Base-by-base conservation (phyloP, 2,113 vertebrate species). In the Acanthochromis polyacanthus region DNA sequence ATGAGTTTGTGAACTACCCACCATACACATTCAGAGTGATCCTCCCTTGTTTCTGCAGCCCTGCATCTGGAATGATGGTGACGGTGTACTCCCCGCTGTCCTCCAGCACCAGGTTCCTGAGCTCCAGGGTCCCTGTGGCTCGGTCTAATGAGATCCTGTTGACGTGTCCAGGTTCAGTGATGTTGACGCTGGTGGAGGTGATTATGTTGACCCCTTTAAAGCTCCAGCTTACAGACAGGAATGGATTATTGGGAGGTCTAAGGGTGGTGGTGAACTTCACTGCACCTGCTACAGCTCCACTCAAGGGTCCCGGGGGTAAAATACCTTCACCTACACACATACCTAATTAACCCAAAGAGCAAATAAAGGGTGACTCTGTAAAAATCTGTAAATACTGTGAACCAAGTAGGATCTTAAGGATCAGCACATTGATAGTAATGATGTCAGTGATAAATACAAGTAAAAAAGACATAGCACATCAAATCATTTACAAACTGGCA, bases 101-200 rank as follows among this genome's bases (percentile, higher is more conserved):
- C 28, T 23, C 60, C 55, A 43, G 55, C 23, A 58, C 71, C 86
- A 95, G 87, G 58, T 60, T 0, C 40, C 60, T 82, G 78, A 95
- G 90, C 82, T 92, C 79, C 75, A 94, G 81, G 67, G 72, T 23
- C n/a, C 92, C 93, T 0, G 91, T 92, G 62, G 57, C 20, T 59
- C 28, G 5, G 59, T 94, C 82, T 43, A 93, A 23, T 15, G 57
- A 61, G 62, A 92, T 90, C 72, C 93, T 85, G 70, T 19, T 10
- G 3, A 0, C 1, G 20, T 92, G 71, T 2, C 19, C 63, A 0
- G 38, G 5, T 0, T 23, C 74, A 1, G 45, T n/a, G 22, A 22
- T 3, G 68, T 83, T 55, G 22, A 0, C 0, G 60, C 22, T 81
- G 61, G 75, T 80, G 58, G 68, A 83, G 8, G 45, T 88, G 66